Percentiles rank a stretch among this genome's conserved stretches.
phyloP scores from a whole-genome alignment of 1,140 invertebrate genomes.

The Charaxes varanes region DNA sequence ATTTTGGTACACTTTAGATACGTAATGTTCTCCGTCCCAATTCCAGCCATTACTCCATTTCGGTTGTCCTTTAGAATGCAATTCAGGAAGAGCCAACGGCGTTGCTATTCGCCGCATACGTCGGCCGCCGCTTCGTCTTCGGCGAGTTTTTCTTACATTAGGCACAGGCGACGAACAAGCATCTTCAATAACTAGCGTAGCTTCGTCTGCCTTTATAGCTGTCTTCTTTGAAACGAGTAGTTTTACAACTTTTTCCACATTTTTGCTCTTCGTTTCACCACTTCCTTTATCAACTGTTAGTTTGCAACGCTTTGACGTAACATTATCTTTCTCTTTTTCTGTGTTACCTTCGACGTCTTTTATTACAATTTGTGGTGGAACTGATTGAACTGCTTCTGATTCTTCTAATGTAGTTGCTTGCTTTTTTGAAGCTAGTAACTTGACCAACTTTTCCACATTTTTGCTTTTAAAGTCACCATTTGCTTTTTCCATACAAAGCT shows the following conservation, averaged over 20 bases:
- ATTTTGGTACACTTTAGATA: slow-evolving; percentile 90
- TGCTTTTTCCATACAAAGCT: slow-evolving; percentile 15
- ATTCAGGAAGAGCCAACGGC: slow-evolving; percentile 25
- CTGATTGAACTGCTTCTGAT: slow-evolving; percentile 17
- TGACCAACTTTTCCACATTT: slow-evolving; percentile 38
- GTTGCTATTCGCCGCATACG: slow-evolving; percentile 28
- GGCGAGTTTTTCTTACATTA: slow-evolving; percentile 16
- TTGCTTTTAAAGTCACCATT: slow-evolving; percentile 29
- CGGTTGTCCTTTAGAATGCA: slow-evolving; percentile 62
- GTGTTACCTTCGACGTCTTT: slow-evolving; percentile 17
- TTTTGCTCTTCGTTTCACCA: slow-evolving; percentile 35
- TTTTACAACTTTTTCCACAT: slow-evolving; percentile 46
- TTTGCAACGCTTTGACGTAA: slow-evolving; percentile 23
- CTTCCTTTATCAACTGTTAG: slow-evolving; percentile 22
- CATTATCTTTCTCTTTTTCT: slow-evolving; percentile 14
- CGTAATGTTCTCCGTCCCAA: slow-evolving; percentile 89
- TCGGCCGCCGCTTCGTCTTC: slow-evolving; percentile 35
- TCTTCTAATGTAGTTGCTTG: too few relatives aligned
- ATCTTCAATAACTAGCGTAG: slow-evolving; percentile 50
- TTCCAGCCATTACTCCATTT: slow-evolving; percentile 94
- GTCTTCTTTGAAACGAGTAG: slow-evolving; percentile 55
- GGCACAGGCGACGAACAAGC: slow-evolving; percentile 48
- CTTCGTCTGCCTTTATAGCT: slow-evolving; percentile 52
- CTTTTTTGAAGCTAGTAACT: slow-evolving; percentile 36
- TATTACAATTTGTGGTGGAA: slow-evolving; percentile 6